These are phyloP conservation scores for Sebastes paucispinis DNA, from an alignment of 2,797 vertebrate genomes.

Conservation along the genomic window DNA sequence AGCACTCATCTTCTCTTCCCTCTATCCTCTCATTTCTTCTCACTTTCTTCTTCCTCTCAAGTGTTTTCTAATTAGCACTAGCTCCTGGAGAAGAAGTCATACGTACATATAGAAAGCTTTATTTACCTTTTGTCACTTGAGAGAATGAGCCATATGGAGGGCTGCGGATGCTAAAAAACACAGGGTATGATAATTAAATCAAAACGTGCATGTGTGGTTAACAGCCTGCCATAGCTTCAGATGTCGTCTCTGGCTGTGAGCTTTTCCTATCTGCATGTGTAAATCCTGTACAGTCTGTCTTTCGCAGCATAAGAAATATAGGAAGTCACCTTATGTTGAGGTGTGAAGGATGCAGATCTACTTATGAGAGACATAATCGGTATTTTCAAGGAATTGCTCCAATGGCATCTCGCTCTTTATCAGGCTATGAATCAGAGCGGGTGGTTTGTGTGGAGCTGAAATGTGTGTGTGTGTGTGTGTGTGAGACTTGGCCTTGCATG, in stretches of 20 bases:
- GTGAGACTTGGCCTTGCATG: constrained; percentile 43
- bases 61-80: constrained; percentile 34
- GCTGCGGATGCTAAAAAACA: background rate
- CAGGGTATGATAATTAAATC: constrained; percentile 23
- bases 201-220: constrained; percentile 1
- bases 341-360: constrained; percentile 27
- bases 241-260: background rate
- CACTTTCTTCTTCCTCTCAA: background rate
- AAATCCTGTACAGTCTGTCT: background rate
- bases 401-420: constrained; percentile 7
- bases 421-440: background rate
- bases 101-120: constrained; percentile 5
- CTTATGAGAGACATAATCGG: background rate
- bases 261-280: constrained; percentile 1
- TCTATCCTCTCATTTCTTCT: background rate
- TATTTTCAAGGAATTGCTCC: constrained; percentile 13
- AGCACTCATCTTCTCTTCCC: too few relatives aligned
- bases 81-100: background rate
- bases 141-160: constrained; percentile 27
- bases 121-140: constrained; percentile 35
- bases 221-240: background rate
- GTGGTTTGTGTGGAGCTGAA: background rate
- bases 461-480: background rate
- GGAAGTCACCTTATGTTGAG: constrained; percentile 10
- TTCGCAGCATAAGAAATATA: background rate